phyloP scores from a whole-genome alignment of 2,888 invertebrate species.

The Xestia ashworthii region DNA sequence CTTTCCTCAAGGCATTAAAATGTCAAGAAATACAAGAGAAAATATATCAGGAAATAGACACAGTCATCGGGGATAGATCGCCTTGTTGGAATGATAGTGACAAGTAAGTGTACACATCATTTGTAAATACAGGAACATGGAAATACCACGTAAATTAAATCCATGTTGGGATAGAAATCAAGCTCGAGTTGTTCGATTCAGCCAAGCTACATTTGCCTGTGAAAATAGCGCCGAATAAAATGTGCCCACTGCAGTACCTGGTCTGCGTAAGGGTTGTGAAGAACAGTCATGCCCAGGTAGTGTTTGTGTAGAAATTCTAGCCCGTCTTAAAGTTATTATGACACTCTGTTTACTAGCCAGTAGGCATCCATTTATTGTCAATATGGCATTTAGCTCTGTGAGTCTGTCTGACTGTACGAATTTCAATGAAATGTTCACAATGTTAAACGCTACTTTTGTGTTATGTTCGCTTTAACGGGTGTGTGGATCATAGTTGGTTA shows the following conservation, averaged over 20 bases:
- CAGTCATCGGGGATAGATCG: conserved; percentile 84
- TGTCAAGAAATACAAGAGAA: conserved; percentile 90
- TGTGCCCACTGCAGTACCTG: neutral
- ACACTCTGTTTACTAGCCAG: neutral
- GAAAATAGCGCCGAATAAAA: too few species aligned
- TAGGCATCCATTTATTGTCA: neutral
- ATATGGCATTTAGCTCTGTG: neutral
- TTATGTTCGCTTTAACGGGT: neutral
- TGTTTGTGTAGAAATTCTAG: neutral
- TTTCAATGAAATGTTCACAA: neutral
- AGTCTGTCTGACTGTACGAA: neutral
- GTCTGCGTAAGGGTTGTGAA: neutral
- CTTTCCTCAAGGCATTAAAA: conserved; percentile 90
- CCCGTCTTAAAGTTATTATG: neutral
- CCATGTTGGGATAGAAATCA: neutral
- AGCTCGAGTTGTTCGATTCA: neutral
- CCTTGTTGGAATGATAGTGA: conserved; percentile 82
- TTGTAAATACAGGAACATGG: neutral
- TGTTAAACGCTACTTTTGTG: neutral
- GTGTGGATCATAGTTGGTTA: neutral
- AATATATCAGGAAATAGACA: conserved; percentile 91
- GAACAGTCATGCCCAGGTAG: neutral
- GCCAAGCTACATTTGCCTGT: neutral
- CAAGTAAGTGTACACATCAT: conserved; percentile 69
- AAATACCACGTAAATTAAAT: neutral